Evolutionary conservation across 2,888 invertebrate genomes (phyloP).

Genomic region (Cyclophora punctaria): DNA sequence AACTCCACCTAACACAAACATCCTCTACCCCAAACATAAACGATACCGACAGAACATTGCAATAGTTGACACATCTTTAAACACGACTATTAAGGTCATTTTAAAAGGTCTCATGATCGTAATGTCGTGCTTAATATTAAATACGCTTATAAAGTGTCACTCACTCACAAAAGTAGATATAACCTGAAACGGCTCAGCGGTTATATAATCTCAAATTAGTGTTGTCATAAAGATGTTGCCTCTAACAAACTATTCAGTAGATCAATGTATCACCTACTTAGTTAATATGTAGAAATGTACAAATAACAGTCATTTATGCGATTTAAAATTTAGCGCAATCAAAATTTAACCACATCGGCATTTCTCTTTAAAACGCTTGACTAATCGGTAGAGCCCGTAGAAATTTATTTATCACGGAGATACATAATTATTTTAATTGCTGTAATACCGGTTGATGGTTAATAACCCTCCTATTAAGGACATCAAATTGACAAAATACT

Average conservation of each 20-base stretch:
- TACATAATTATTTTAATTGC: slow-evolving; percentile 19
- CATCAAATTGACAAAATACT: slow-evolving; percentile 21
- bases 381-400: slow-evolving; percentile 16
- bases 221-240: too few species aligned
- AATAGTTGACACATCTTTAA: background rate
- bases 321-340: background rate
- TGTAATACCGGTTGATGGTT: slow-evolving; percentile 18
- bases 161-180: too few species aligned
- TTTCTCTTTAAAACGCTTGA: slow-evolving; percentile 11
- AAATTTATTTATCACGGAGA: slow-evolving; percentile 15
- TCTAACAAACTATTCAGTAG: too few species aligned
- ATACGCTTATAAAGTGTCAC: too few species aligned
- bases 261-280: too few species aligned
- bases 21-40: slow-evolving; percentile 39
- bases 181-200: too few species aligned
- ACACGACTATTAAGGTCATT: too few species aligned
- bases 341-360: slow-evolving; percentile 4
- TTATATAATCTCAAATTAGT: too few species aligned
- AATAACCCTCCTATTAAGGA: slow-evolving; percentile 23
- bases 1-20: slow-evolving; percentile 53
- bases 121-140: too few species aligned
- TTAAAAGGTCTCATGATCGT: too few species aligned
- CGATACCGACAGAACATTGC: slow-evolving; percentile 11
- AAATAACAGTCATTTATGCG: too few species aligned
- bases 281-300: too few species aligned